Percentiles rank a stretch among this genome's conserved stretches.
These are phyloP conservation scores for Phaetusa simplex DNA, from an alignment of 2,113 vertebrate genomes.

Conservation along the genomic window DNA sequence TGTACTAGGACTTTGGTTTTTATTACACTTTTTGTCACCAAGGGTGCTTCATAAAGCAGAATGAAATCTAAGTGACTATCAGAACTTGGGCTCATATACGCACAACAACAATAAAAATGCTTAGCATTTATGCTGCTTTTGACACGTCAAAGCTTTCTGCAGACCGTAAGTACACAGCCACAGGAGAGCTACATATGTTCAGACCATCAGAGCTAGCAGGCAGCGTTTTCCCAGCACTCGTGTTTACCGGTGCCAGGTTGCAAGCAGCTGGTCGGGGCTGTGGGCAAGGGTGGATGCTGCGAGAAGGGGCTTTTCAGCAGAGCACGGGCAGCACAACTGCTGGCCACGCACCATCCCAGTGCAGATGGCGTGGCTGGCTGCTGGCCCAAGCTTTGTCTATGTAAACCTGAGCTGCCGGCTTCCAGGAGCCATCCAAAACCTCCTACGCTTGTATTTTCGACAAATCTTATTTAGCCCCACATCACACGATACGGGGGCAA, in stretches of 20 bases:
- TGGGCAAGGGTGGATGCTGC: background rate
- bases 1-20: background rate
- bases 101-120: background rate
- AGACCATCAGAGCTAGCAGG: background rate
- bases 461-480: background rate
- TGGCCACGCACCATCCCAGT: background rate
- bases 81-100: background rate
- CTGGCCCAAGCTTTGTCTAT: background rate
- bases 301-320: background rate
- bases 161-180: background rate
- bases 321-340: background rate
- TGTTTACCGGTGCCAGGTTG: background rate
- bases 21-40: background rate
- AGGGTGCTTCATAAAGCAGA: background rate
- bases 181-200: background rate
- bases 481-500: fast-evolving
- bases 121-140: background rate
- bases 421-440: background rate
- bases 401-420: background rate
- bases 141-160: background rate
- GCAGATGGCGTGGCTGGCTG: slow-evolving; percentile 30
- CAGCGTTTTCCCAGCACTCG: background rate
- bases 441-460: background rate
- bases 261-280: background rate
- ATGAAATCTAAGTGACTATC: background rate